Conservation (phyloP, 1,140 invertebrate genomes). For the Pogonomyrmex barbatus region DNA sequence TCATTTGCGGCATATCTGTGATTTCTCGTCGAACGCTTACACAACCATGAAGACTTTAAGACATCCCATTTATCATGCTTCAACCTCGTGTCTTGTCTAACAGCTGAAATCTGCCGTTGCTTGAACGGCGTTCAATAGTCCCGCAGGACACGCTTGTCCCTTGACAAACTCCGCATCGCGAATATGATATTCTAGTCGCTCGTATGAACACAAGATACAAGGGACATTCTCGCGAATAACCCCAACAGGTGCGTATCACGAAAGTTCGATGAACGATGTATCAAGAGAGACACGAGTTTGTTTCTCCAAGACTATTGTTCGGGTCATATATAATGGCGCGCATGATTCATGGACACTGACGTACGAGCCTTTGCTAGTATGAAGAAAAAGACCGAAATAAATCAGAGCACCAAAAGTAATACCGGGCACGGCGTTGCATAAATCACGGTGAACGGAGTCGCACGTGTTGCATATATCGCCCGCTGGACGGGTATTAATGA, state of each 20-base stretch:
- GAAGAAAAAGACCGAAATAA: constrained; percentile 53
- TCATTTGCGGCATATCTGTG: not conserved
- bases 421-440: constrained; percentile 36
- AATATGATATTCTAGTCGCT: constrained; percentile 37
- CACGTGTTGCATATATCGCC: constrained; percentile 52
- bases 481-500: constrained; percentile 45
- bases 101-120: constrained; percentile 7
- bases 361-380: not conserved
- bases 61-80: constrained; percentile 40
- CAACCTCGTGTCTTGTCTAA: constrained; percentile 22
- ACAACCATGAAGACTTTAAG: constrained; percentile 16
- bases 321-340: constrained; percentile 12
- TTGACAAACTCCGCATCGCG: constrained; percentile 5
- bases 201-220: not conserved
- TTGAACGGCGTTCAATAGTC: constrained; percentile 43
- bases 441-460: constrained; percentile 41
- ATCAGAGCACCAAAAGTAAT: constrained; percentile 52
- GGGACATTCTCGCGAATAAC: not conserved
- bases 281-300: constrained; percentile 1
- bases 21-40: constrained; percentile 36
- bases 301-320: constrained; percentile 45
- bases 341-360: constrained; percentile 49
- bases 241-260: constrained; percentile 15
- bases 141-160: constrained; percentile 23
- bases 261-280: constrained; percentile 1